Conservation (phyloP, 2,888 invertebrate species). For the Drosophila heteroneura region DNA sequence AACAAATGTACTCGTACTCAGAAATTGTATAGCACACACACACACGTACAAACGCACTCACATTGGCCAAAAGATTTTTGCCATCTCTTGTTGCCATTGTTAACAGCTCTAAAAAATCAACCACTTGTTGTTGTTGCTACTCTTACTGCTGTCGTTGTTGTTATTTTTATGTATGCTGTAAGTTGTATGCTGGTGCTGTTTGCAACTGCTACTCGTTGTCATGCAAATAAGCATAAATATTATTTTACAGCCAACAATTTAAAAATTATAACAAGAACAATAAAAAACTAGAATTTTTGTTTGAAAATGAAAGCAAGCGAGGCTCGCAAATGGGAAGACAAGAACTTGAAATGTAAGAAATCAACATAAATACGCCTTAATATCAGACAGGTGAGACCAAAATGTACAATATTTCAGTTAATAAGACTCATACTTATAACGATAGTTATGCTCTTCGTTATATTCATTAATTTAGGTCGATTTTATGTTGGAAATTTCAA, state of each 20-base stretch:
- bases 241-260: conserved; percentile 25
- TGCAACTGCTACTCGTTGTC: conserved; percentile 42
- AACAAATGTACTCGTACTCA: conserved; percentile 31
- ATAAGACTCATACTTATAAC: too few species aligned
- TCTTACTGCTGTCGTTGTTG: conserved; percentile 14
- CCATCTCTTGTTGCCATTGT: conserved; percentile 39
- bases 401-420: neutral
- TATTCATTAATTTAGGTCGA: neutral
- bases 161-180: conserved; percentile 10
- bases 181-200: conserved; percentile 30
- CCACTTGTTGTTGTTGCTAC: conserved; percentile 39
- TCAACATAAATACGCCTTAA: neutral
- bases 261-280: conserved; percentile 18
- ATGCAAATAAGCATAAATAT: conserved; percentile 67
- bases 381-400: neutral
- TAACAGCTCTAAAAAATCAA: conserved; percentile 20
- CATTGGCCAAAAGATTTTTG: conserved; percentile 26
- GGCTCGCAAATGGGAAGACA: neutral
- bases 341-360: neutral
- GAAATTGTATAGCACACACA: conserved; percentile 47
- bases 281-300: conserved; percentile 10
- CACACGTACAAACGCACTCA: neutral
- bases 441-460: neutral
- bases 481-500: neutral
- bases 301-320: conserved; percentile 4